A percentile compares a stretch with the other conserved stretches of the same genome.
These are phyloP conservation scores for Exocentrus adspersus DNA, from an alignment of 2,888 invertebrate genomes.

Conservation along the genomic window DNA sequence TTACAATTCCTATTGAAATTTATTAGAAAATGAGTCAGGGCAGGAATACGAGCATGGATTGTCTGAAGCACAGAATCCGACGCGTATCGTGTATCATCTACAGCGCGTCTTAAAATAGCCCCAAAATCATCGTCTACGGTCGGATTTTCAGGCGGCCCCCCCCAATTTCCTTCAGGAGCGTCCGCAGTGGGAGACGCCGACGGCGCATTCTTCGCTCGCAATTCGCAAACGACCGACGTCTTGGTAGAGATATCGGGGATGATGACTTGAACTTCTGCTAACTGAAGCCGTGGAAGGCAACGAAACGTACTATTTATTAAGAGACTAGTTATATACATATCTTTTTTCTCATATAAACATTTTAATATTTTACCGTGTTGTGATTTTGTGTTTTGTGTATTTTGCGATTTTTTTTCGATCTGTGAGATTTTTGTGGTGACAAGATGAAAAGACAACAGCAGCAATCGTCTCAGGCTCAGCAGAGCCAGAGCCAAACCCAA, in stretches of 20 bases:
- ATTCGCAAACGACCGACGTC: slow-evolving; percentile 95
- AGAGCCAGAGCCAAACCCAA: slow-evolving; percentile 64
- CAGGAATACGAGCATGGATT: slow-evolving; percentile 22
- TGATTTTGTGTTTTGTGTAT: slow-evolving; percentile 57
- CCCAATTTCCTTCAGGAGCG: slow-evolving; percentile 40
- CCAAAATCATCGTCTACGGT: slow-evolving; percentile 46
- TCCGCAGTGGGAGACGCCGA: slow-evolving; percentile 58
- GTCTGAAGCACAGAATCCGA: slow-evolving; percentile 31
- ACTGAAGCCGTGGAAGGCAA: slow-evolving; percentile 67
- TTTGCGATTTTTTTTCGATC: slow-evolving; percentile 47
- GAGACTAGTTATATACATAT: slow-evolving; percentile 54
- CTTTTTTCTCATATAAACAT: slow-evolving; percentile 44
- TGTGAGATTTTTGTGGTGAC: slow-evolving; percentile 61
- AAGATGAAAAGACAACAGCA: slow-evolving; percentile 83
- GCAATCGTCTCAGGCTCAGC: slow-evolving; percentile 57
- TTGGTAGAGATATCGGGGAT: slow-evolving; percentile 79
- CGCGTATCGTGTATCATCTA: slow-evolving; percentile 48
- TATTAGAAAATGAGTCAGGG: slow-evolving; percentile 38
- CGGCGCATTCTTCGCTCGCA: slow-evolving; percentile 83
- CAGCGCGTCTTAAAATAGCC: slow-evolving; percentile 56
- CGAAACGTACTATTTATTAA: slow-evolving; percentile 44
- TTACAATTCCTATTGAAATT: too few relatives aligned
- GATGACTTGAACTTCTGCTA: slow-evolving; percentile 82
- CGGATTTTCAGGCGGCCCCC: slow-evolving; percentile 37
- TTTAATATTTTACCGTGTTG: slow-evolving; percentile 53